phyloP scores from a whole-genome alignment of 2,113 vertebrate genomes.

The Lynx canadensis region DNA sequence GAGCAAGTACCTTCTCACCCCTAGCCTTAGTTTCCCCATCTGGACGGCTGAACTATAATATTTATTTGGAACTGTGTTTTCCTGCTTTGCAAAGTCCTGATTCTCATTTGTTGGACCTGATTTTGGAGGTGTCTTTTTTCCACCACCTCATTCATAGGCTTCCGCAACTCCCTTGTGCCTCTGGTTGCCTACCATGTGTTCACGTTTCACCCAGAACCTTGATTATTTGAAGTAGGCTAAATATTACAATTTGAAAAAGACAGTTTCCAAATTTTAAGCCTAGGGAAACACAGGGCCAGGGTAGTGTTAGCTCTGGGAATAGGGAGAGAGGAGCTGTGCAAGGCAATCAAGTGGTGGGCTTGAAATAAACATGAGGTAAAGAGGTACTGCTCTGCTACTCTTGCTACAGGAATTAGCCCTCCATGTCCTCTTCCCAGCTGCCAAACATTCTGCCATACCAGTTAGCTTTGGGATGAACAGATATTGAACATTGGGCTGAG shows the following conservation, averaged over 20 bases:
- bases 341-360: neutral
- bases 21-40: neutral
- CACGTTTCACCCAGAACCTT: slow-evolving; percentile 20
- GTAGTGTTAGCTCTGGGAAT: neutral
- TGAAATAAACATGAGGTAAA: neutral
- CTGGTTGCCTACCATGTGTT: neutral
- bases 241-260: slow-evolving; percentile 27
- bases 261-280: slow-evolving; percentile 27
- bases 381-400: neutral
- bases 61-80: slow-evolving; percentile 38
- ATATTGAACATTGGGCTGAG: neutral
- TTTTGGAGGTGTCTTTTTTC: neutral
- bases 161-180: neutral
- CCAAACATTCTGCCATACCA: neutral
- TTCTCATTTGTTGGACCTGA: slow-evolving; percentile 12
- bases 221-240: slow-evolving; percentile 16
- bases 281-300: neutral
- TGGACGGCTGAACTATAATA: neutral
- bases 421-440: neutral
- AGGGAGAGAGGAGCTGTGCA: neutral
- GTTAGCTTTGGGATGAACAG: neutral
- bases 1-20: neutral
- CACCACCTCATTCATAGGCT: neutral
- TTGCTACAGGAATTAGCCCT: neutral
- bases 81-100: slow-evolving; percentile 28